Evolutionary conservation across 2,113 vertebrate genomes (phyloP).

Genomic region (Colistium nudipinnis): DNA sequence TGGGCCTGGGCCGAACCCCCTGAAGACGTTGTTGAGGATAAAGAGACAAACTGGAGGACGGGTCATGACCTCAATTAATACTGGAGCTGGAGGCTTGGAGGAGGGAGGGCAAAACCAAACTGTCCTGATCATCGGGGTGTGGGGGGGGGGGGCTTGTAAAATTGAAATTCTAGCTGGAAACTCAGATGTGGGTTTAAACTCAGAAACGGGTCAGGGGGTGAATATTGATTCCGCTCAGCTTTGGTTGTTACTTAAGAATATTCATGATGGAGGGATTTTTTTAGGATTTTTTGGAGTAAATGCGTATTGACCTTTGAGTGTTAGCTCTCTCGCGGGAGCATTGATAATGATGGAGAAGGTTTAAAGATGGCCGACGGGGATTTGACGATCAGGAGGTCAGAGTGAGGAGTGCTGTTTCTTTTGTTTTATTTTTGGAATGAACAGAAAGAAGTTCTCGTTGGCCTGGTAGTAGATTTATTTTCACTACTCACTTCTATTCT

Average conservation of each 20-base stretch:
- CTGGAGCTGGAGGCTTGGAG: background rate
- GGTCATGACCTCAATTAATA: background rate
- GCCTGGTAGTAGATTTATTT: no score
- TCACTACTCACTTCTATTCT: background rate
- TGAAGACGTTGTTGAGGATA: no score
- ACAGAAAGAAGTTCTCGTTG: no score
- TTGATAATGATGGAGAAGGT: background rate
- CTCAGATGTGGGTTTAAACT: background rate
- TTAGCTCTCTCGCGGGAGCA: background rate
- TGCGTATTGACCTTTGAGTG: background rate
- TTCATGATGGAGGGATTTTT: background rate
- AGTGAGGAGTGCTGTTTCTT: no score
- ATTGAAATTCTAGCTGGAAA: background rate
- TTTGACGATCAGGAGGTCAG: no score
- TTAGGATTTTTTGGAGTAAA: slow-evolving; percentile 6
- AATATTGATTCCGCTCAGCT: background rate
- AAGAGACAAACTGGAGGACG: background rate
- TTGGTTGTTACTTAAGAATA: background rate
- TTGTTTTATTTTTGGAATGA: no score
- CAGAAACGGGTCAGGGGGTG: background rate
- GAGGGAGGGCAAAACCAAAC: background rate
- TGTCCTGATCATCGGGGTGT: background rate
- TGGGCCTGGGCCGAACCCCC: no score
- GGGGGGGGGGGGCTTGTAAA: background rate
- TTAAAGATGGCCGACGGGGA: background rate